Percentiles rank a stretch among this genome's conserved stretches.
Conservation (phyloP, 1,140 invertebrate species). For the Drosophila nebulosa region DNA sequence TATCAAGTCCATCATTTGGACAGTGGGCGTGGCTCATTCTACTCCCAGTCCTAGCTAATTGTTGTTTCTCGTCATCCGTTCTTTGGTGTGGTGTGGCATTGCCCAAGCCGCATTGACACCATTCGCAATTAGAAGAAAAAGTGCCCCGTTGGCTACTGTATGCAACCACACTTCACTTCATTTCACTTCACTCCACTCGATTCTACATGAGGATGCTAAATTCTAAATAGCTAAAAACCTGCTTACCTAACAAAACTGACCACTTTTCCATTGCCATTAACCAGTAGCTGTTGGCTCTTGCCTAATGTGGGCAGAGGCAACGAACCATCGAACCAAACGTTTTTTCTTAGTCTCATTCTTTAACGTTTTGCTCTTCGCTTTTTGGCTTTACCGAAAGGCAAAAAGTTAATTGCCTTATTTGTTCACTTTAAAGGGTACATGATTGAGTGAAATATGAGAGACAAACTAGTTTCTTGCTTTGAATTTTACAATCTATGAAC, state of each 20-base stretch:
- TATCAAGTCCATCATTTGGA: slow-evolving; percentile 1
- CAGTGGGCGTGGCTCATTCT: slow-evolving; percentile 58
- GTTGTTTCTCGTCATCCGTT: slow-evolving; percentile 39
- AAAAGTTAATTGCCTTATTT: slow-evolving; percentile 74
- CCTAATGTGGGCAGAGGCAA: slow-evolving; percentile 20
- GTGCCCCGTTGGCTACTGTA: slow-evolving; percentile 65
- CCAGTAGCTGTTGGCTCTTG: slow-evolving; percentile 29
- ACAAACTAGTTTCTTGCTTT: neutral
- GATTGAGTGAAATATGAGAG: neutral
- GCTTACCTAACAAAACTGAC: slow-evolving; percentile 4
- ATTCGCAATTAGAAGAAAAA: slow-evolving; percentile 74
- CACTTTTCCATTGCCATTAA: neutral
- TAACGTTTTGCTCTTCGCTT: slow-evolving; percentile 23
- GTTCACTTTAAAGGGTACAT: slow-evolving; percentile 25
- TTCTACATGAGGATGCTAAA: slow-evolving; percentile 21
- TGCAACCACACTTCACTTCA: neutral
- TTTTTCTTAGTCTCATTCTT: neutral
- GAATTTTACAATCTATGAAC: neutral
- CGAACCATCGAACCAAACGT: neutral
- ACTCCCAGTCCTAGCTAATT: slow-evolving; percentile 56
- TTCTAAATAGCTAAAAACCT: slow-evolving; percentile 67
- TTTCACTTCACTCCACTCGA: no score
- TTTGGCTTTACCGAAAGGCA: neutral
- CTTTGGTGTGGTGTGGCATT: slow-evolving; percentile 2
- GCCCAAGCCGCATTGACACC: slow-evolving; percentile 57